Conservation (phyloP, 1,140 invertebrate species). For the Formica exsecta region DNA sequence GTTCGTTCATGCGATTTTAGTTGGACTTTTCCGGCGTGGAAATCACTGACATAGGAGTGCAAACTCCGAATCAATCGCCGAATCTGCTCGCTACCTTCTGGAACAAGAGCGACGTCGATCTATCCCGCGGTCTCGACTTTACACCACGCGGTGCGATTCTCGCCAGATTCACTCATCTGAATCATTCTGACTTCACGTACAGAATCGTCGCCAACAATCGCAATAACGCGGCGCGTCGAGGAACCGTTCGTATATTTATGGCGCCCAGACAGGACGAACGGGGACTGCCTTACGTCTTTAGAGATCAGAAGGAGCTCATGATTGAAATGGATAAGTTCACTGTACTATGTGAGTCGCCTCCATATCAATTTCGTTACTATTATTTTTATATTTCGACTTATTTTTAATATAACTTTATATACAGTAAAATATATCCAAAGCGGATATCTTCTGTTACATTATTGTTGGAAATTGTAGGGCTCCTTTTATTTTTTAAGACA, state of each 20-base stretch:
- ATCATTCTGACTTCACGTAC: slow-evolving; percentile 90
- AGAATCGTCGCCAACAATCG: slow-evolving; percentile 90
- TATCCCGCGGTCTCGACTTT: slow-evolving; percentile 92
- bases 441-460: not conserved
- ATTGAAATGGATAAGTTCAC: slow-evolving; percentile 93
- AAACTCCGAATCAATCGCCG: slow-evolving; percentile 82
- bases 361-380: not conserved
- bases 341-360: slow-evolving; percentile 86
- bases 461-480: not conserved
- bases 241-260: slow-evolving; percentile 92
- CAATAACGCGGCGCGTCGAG: slow-evolving; percentile 86
- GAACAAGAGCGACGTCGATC: slow-evolving; percentile 91
- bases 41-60: slow-evolving; percentile 87
- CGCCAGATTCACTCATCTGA: slow-evolving; percentile 91
- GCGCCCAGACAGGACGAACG: slow-evolving; percentile 91
- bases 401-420: not conserved
- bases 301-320: slow-evolving; percentile 90
- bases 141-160: slow-evolving; percentile 90
- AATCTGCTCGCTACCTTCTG: slow-evolving; percentile 90
- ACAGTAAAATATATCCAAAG: not conserved
- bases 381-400: not conserved
- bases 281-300: slow-evolving; percentile 88
- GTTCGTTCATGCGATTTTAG: slow-evolving; percentile 79
- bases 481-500: not conserved
- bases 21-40: slow-evolving; percentile 89